Base-by-base conservation (phyloP, 2,888 invertebrate genomes). In the Eustalomyia histrio region DNA sequence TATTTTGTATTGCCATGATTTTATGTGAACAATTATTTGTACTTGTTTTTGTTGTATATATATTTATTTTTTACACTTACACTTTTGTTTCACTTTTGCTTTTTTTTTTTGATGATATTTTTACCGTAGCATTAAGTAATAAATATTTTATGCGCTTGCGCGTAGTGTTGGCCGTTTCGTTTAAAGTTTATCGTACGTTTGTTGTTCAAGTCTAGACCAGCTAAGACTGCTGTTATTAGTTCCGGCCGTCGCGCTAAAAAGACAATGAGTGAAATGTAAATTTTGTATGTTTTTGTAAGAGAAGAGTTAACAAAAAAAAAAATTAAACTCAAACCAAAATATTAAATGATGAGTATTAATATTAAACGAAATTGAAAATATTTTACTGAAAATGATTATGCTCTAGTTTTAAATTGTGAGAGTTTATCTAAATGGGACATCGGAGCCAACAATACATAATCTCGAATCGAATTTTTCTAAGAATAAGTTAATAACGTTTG, bases 41-140 rank as follows among this genome's bases (percentile, higher is more conserved):
- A 35, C n/a, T 24, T 53, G 47, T 47, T 18, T 47, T 61, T 47
- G n/a, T 47, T 57, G 8, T 12, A 29, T 3, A 29, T 29, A 6
- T 21, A 57, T 63, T 17, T 17, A 52, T n/a, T 50, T 24, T 18
- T 29, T 55, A 35, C 74, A 75, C 81, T 75, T 78, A 74, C 69
- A 74, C 74, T 78, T 81, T 75, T 64, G 16, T 50, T 69, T 63
- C 65, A 81, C 78, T 75, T 81, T 75, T 75, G 81, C 76, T 76
- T 71, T 39, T 61, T 60, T 21, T n/a, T n/a, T n/a, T n/a, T 43
- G 16, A 17, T 47, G 39, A 33, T 24, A 52, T 16, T 65, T 68
- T 47, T 53, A 24, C 33, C 55, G 73, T 65, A 71, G 74, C 12
- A 55, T 78, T 64, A 60, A 69, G 63, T 60, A 73, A 64, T 64